Evolutionary conservation across 1,140 invertebrate genomes (phyloP), one percentile per base, ranked within the genome.

Genomic region (Colletes latitarsis): DNA sequence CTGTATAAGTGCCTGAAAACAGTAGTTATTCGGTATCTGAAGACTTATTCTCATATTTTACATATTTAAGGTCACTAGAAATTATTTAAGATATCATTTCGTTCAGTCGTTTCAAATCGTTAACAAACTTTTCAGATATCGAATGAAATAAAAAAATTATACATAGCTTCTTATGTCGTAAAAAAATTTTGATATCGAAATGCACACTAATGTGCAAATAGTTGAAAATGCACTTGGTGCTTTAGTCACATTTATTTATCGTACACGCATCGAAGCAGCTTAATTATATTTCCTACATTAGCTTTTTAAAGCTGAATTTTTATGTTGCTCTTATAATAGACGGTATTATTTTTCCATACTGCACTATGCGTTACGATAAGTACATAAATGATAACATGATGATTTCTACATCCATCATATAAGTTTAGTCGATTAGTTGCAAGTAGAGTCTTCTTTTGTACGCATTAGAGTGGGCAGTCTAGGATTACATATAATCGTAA

Each of bases 401-500:
- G 53, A 57, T 43, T 30, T 68, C 67, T 84, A 85, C 82, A 74
- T 85, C 49, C 82, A 85, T 85, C 78, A 84, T 81, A 85, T 84
- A 70, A 72, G 60, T 85, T 67, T 63, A 72, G 46, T 77, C 83
- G 17, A 85, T 85, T 69, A 85, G 69, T 72, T 82, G 57, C 67
- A 73, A 77, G 83, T 81, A 85, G 71, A 83, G 62, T 84, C 81
- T 77, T 67, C 43, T 84, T 66, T 86, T 46, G 63, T 80, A 87
- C 79, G 87, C 86, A 91, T 88, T 88, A 90, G 88, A 91, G 91
- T 92, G 91, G 91, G 91, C 91, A 92, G 91, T 91, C 90, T 90
- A 91, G 88, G 89, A 30, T 30, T n/a, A n/a, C n/a, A 90, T 86
- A 49, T 78, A 83, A 74, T 78, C 8, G 71, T 64, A 87, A 84